These are phyloP conservation scores for Lepidostoma basale DNA, from an alignment of 1,140 invertebrate species.

Conservation along the genomic window DNA sequence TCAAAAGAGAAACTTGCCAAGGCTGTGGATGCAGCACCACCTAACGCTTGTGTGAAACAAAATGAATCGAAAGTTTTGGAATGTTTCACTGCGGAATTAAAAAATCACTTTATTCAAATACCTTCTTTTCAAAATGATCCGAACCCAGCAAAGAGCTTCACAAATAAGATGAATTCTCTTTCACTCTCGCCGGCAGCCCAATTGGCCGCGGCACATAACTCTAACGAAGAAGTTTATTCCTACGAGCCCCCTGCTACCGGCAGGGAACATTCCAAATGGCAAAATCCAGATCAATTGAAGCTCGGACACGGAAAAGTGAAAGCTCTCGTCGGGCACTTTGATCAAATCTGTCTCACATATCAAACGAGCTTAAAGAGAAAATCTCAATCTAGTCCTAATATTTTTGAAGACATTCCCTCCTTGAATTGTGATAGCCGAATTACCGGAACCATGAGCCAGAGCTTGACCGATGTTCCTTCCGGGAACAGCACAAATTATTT, in stretches of 20 bases:
- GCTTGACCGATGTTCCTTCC: constrained; percentile 52
- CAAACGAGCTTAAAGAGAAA: constrained; percentile 56
- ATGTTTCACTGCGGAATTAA: no score
- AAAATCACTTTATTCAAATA: no score
- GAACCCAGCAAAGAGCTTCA: no score
- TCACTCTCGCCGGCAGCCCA: no score
- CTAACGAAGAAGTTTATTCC: neutral
- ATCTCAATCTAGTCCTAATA: constrained; percentile 59
- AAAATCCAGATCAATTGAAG: constrained; percentile 65
- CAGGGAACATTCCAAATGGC: constrained; percentile 56
- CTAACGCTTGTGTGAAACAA: no score
- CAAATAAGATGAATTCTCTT: neutral
- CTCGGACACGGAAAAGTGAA: constrained; percentile 68
- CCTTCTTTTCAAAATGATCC: no score
- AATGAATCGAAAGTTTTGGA: no score
- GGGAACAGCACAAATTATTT: constrained; percentile 40
- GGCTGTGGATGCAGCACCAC: constrained; percentile 51
- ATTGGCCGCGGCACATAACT: neutral
- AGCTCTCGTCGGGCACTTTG: constrained; percentile 68
- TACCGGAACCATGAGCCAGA: constrained; percentile 47
- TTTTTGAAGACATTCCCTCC: constrained; percentile 44
- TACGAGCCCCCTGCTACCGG: neutral
- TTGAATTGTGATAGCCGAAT: neutral
- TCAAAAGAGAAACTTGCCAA: constrained; percentile 40
- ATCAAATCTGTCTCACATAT: constrained; percentile 57